A percentile compares a stretch with the other conserved stretches of the same genome.
Evolutionary conservation across 2,888 invertebrate species (phyloP).

Genomic region (Dryobotodes eremita): DNA sequence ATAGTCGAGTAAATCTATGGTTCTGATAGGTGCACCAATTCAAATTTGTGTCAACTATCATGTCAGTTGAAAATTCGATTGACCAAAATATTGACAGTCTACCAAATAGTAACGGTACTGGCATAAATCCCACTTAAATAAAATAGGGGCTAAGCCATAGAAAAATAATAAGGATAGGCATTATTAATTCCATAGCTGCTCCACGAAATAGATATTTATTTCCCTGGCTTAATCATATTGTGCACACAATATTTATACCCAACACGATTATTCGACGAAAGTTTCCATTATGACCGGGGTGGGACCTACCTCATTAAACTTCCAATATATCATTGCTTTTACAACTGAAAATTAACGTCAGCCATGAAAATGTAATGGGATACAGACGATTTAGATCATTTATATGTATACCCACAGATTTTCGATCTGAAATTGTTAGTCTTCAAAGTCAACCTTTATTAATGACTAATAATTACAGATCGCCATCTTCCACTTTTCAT

Average conservation of each 20-base stretch:
- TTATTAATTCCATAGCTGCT: not conserved
- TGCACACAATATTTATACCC: not conserved
- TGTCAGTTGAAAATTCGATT: not conserved
- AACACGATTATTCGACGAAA: constrained; percentile 4
- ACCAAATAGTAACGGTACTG: not conserved
- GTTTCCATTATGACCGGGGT: not conserved
- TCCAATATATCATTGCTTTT: not conserved
- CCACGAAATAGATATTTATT: not conserved
- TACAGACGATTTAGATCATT: not conserved
- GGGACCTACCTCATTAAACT: constrained; percentile 15
- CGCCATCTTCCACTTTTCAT: not conserved
- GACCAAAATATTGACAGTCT: not conserved
- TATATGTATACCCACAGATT: not conserved
- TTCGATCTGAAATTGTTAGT: not conserved
- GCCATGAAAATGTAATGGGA: not conserved
- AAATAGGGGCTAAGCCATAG: not conserved
- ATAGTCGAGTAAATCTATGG: no score
- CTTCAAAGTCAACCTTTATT: not conserved
- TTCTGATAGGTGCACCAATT: no score
- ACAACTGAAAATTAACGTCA: constrained; percentile 11
- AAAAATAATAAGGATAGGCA: not conserved
- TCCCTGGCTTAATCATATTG: not conserved
- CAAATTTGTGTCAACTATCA: not conserved
- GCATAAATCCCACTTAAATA: not conserved
- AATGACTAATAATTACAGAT: not conserved